phyloP scores from a whole-genome alignment of 2,113 vertebrate genomes.

The Nycticryphes semicollaris region DNA sequence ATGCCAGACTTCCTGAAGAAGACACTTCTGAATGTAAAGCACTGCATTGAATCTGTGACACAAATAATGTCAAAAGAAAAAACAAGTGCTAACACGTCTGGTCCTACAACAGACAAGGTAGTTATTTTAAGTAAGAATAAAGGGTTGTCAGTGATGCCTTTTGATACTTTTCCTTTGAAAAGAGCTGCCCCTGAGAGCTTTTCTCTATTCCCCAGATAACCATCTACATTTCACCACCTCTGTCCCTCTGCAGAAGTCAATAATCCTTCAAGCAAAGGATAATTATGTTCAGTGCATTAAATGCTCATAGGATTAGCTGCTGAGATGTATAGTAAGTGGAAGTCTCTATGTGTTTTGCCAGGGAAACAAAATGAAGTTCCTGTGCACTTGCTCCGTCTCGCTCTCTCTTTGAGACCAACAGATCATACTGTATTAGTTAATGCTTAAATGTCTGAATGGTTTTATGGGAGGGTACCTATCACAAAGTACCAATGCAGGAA shows the following conservation, averaged over 20 bases:
- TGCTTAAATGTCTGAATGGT: neutral
- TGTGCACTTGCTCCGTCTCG: rapidly evolving
- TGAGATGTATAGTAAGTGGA: neutral
- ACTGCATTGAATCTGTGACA: neutral
- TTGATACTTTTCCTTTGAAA: neutral
- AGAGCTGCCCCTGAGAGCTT: neutral
- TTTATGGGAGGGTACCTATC: neutral
- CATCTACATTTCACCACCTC: neutral
- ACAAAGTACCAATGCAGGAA: neutral
- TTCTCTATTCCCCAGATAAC: neutral
- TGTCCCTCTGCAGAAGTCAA: neutral
- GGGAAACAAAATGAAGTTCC: neutral
- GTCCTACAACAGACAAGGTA: neutral
- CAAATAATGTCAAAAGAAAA: neutral
- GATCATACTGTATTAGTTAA: neutral
- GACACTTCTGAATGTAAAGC: neutral
- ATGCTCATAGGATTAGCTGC: neutral
- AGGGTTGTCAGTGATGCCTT: neutral
- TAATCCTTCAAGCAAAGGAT: constrained; percentile 3
- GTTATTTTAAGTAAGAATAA: neutral
- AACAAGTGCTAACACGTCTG: neutral
- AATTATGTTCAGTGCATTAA: neutral
- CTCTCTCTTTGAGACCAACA: neutral
- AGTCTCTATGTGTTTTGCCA: neutral
- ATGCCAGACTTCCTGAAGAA: neutral